phyloP scores from a whole-genome alignment of 1,140 invertebrate species.

The Drosophila lacertosa region DNA sequence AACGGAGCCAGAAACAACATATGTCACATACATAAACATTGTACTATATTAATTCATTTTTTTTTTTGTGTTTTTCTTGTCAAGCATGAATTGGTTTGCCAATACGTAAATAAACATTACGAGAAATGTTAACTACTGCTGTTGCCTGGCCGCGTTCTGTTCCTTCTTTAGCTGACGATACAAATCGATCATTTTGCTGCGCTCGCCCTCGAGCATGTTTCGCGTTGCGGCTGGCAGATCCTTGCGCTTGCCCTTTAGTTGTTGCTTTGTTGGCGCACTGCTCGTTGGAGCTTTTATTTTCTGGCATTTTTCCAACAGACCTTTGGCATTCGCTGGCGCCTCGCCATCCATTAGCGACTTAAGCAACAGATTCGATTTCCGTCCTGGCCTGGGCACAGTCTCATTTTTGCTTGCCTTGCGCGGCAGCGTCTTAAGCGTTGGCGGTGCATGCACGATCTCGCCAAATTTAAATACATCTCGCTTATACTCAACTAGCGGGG shows the following conservation, averaged over 20 bases:
- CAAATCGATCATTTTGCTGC: constrained; percentile 85
- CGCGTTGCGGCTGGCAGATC: constrained; percentile 85
- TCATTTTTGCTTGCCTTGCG: constrained; percentile 83
- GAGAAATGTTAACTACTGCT: constrained; percentile 26
- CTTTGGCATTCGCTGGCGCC: neutral
- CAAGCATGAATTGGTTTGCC: constrained; percentile 27
- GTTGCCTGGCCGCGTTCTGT: constrained; percentile 5
- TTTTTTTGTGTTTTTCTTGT: constrained; percentile 11
- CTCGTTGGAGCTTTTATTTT: constrained; percentile 24
- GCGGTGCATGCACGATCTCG: constrained; percentile 87
- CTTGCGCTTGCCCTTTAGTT: constrained; percentile 86
- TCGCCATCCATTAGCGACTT: constrained; percentile 67
- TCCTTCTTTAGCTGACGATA: constrained; percentile 86
- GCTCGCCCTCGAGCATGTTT: constrained; percentile 86
- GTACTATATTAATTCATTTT: constrained; percentile 34
- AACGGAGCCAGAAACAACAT: constrained; percentile 9
- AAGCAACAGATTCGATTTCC: constrained; percentile 85
- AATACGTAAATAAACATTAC: constrained; percentile 42
- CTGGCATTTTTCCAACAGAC: neutral
- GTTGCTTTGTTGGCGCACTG: constrained; percentile 58
- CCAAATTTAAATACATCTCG: constrained; percentile 87
- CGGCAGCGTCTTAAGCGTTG: constrained; percentile 85
- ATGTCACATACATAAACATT: constrained; percentile 10
- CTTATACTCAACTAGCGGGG: constrained; percentile 59
- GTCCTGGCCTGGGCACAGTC: constrained; percentile 84